Conservation (phyloP, 92 coral and sea anemone species). For the Montipora capitata region DNA sequence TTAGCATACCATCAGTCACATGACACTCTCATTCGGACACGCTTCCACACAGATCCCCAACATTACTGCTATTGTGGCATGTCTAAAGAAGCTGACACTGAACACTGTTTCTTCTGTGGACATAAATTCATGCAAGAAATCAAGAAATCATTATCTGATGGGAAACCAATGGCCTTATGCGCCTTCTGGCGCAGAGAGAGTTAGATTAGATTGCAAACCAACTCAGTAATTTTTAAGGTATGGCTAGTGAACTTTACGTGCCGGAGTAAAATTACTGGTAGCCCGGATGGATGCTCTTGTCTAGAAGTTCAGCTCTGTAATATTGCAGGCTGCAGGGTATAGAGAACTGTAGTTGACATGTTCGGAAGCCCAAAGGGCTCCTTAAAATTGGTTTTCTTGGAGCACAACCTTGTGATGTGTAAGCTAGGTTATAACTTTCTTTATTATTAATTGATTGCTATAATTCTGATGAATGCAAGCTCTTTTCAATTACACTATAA, state of each 20-base stretch:
- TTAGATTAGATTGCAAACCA: background rate
- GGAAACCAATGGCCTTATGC: background rate
- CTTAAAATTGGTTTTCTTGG: too few relatives aligned
- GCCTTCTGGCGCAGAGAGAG: too few relatives aligned
- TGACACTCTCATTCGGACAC: constrained; percentile 55
- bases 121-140: constrained; percentile 21
- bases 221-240: background rate
- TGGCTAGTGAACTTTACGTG: too few relatives aligned
- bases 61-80: constrained; percentile 11
- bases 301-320: constrained; percentile 15
- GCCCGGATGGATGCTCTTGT: background rate
- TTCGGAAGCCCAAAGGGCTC: background rate
- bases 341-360: background rate
- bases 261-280: background rate
- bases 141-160: constrained; percentile 10
- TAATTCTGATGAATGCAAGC: too few relatives aligned
- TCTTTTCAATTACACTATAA: too few relatives aligned
- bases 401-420: too few relatives aligned
- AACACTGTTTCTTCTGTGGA: too few relatives aligned
- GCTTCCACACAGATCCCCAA: constrained; percentile 38
- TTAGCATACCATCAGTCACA: too few relatives aligned
- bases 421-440: too few relatives aligned
- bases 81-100: background rate
- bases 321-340: background rate
- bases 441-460: too few relatives aligned